Percentiles rank a stretch among this genome's conserved stretches.
These are phyloP conservation scores for Cavia porcellus DNA, from an alignment of 2,113 vertebrate genomes.

Conservation along the genomic window DNA sequence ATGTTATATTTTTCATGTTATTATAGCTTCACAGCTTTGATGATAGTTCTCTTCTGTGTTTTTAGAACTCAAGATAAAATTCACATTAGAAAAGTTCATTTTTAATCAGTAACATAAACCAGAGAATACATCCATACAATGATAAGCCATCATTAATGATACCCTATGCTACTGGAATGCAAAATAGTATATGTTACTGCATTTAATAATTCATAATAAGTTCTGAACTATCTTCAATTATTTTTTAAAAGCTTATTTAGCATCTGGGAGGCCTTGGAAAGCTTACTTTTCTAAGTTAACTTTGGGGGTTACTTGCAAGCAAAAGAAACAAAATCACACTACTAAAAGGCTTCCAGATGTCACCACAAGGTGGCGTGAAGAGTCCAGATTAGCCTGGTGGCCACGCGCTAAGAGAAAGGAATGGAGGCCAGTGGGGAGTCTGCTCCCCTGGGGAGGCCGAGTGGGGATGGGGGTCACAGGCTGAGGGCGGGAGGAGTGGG, in stretches of 20 bases:
- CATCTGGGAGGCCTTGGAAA: not conserved
- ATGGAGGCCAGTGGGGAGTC: no score
- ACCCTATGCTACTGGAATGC: not conserved
- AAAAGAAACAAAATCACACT: not conserved
- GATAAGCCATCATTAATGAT: not conserved
- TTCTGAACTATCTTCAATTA: not conserved
- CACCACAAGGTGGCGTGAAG: slow-evolving; percentile 62
- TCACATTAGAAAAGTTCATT: not conserved
- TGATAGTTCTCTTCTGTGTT: not conserved
- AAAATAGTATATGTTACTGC: not conserved
- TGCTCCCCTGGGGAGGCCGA: no score
- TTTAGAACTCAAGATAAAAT: not conserved
- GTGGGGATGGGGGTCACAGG: fast-evolving
- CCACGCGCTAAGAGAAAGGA: not conserved
- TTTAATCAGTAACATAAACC: not conserved
- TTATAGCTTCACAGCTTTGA: not conserved
- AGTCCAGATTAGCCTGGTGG: not conserved
- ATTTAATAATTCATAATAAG: not conserved
- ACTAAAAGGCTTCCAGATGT: not conserved
- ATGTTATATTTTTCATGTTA: not conserved
- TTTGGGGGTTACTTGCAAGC: not conserved
- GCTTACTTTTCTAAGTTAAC: not conserved
- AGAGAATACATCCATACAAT: not conserved
- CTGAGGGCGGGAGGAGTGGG: fast-evolving
- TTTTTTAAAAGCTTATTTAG: not conserved